Base-by-base conservation (phyloP, 2,797 vertebrate genomes). In the Sphaeramia orbicularis region DNA sequence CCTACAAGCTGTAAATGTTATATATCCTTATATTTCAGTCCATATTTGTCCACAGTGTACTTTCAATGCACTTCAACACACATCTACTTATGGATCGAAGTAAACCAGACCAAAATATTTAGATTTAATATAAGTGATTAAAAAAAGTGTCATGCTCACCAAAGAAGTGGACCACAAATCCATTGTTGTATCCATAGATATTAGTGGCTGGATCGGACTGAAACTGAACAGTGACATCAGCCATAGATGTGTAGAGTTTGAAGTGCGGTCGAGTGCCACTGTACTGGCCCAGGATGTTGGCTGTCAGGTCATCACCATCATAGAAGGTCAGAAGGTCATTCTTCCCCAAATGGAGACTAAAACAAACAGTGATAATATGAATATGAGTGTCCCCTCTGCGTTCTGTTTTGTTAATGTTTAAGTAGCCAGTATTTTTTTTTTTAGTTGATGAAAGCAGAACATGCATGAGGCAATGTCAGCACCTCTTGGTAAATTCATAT, bases 201-300 rank as follows among this genome's bases (percentile, higher is more conserved):
- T 95, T 95, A 0, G 96, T 94, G 0, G 97, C 98, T 0, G 98
- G 97, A 65, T 99, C 98, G 0, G 97, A 98, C 90, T 99, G 98
- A 83, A 99, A 99, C 90, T 99, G 98, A 76, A 99, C 88, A 0
- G 97, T 99, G 91, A 98, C 96, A 0, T 99, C 97, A 0, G 96
- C 96, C 65, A 95, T 96, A 80, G 97, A 97, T 0, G 97, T 97
- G 7, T 94, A 99, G 74, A 99, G 95, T 89, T 96, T 97, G 91
- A 98, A 98, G 71, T 92, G 96, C 12, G 93, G 88, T 0, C 88
- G 94, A 0, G 93, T 86, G 0, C 97, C 95, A 0, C 96, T 95
- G 91, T 97, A 99, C 65, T 99, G 98, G n/a, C 97, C 98, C 85
- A 99, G 91, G 82, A 98, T 96, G 66, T 96, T 96, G 0, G 96